Conservation (phyloP, 2,113 vertebrate species). For the Seriola rivoliana region DNA sequence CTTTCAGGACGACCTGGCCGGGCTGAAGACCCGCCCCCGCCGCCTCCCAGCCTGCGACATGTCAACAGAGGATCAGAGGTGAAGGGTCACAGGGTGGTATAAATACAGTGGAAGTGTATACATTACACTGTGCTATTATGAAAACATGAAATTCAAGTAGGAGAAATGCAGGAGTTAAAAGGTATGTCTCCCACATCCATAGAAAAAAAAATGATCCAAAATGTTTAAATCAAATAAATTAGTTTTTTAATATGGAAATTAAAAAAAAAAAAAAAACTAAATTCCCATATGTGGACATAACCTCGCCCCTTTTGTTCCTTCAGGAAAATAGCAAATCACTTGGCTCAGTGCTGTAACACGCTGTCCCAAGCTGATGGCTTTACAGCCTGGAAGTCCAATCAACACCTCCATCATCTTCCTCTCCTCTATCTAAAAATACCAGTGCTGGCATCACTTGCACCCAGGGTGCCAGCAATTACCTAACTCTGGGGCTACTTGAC, state of each 20-base stretch:
- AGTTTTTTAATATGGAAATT: background rate
- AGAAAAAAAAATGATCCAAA: background rate
- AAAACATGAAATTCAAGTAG: background rate
- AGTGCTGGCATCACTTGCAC: slow-evolving; percentile 36
- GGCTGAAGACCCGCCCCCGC: slow-evolving; percentile 91
- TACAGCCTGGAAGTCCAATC: slow-evolving; percentile 69
- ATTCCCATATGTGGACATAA: slow-evolving; percentile 1
- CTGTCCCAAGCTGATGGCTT: slow-evolving; percentile 48
- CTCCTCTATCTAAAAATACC: slow-evolving; percentile 69
- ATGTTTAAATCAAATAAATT: background rate
- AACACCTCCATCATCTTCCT: slow-evolving; percentile 70
- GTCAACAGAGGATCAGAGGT: slow-evolving; percentile 45
- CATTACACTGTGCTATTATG: slow-evolving; percentile 2
- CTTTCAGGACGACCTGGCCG: slow-evolving; percentile 95
- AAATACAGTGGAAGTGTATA: slow-evolving; percentile 12
- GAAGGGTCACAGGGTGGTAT: slow-evolving; percentile 14
- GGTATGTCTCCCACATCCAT: background rate
- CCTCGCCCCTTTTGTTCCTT: slow-evolving; percentile 1
- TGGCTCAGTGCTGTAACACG: slow-evolving; percentile 29
- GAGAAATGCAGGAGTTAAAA: background rate
- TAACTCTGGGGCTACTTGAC: slow-evolving; percentile 33
- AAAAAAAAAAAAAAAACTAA: background rate
- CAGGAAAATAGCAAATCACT: slow-evolving; percentile 42
- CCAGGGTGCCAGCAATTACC: slow-evolving; percentile 43
- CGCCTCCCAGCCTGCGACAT: slow-evolving; percentile 89